Conservation (phyloP, 2,797 vertebrate genomes). For the Astyanax mexicanus region DNA sequence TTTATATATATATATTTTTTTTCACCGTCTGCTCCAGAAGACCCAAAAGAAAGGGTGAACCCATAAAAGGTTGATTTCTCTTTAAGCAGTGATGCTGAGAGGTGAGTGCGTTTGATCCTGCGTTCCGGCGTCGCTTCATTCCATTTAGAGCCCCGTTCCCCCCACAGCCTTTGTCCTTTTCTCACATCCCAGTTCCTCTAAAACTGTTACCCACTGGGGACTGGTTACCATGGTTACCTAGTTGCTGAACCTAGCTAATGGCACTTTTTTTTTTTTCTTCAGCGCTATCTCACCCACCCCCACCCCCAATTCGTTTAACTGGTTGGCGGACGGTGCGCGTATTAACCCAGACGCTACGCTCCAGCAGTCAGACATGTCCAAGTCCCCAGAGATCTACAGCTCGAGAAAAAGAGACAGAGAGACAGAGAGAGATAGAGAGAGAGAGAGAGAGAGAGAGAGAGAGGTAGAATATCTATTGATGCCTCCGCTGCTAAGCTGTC, state of each 20-base stretch:
- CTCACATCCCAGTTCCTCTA: conserved; percentile 26
- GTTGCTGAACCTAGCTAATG: conserved; percentile 39
- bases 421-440: not conserved
- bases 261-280: not conserved
- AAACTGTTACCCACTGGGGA: conserved; percentile 37
- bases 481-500: no score
- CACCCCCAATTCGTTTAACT: conserved; percentile 19
- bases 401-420: not conserved
- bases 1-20: no score
- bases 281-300: not conserved
- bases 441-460: not conserved
- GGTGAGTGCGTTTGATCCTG: no score
- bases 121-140: not conserved
- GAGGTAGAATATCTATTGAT: no score
- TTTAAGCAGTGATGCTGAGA: not conserved
- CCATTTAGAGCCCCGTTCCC: not conserved
- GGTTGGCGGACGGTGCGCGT: conserved; percentile 47
- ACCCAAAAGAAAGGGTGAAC: not conserved
- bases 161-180: conserved; percentile 28
- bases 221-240: conserved; percentile 55
- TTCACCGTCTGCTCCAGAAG: no score
- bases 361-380: conserved; percentile 2
- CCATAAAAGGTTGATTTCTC: not conserved
- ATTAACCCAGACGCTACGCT: conserved; percentile 39
- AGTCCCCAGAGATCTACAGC: conserved; percentile 18